Evolutionary conservation across 1,140 invertebrate genomes (phyloP), one percentile per base, ranked within the genome.

Genomic region (Stegodyphus mimosarum): DNA sequence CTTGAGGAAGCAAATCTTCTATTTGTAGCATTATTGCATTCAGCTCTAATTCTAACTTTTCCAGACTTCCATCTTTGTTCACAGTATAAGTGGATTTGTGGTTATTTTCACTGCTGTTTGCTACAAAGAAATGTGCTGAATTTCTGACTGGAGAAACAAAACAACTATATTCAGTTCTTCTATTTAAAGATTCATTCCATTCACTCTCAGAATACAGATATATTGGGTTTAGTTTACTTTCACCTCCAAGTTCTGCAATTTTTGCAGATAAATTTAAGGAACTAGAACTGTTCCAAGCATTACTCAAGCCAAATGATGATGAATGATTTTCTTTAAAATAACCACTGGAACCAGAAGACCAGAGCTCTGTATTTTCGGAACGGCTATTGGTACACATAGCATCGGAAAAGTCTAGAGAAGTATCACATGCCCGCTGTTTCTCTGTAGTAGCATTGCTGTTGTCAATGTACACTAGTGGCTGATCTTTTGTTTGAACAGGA

Each of bases 21-120:
- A 84, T 69, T 10, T 84, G 81, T 33, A 69, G 81, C 5, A 84
- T 48, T 73, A 84, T 84, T 48, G 73, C 53, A 49, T 84, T 60
- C 33, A 84, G 33, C 33, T 84, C 81, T 7, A 69, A 49, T 60
- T 84, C 81, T 64, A 84, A 55, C 6, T 49, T 71, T 60, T 84
- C 81, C 50, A 84, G 49, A 17, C 73, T 84, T 49, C 64, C 48
- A 52, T 76, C 51, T 13, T 69, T 69, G 7, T 76, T 69, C 49
- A 84, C 48, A 17, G 73, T 70, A 84, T 60, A 75, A 7, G 64
- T 84, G 4, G 77, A 80, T 50, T 49, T 49, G 7, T n/a, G 71
- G 3, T 33, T 33, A 33, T 33, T 33, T 33, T 33, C 33, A 33
- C 33, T 33, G 33, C 3, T 33, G 33, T 33, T 33, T 33, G 33